Evolutionary conservation across 37 sponge, comb jelly and placozoan genomes (phyloP).

Genomic region (Agelas oroides): DNA sequence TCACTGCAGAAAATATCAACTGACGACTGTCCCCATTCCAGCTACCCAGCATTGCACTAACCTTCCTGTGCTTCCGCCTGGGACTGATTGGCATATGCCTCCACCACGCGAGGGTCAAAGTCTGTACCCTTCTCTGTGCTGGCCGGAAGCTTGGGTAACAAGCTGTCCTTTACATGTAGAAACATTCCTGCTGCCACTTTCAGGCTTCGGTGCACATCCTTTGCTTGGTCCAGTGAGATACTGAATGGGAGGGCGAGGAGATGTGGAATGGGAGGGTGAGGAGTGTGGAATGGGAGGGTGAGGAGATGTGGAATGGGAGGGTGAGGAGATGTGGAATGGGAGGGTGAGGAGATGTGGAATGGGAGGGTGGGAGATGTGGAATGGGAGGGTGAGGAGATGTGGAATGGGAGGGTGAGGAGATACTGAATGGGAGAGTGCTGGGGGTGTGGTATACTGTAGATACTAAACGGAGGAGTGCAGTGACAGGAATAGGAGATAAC

Average conservation of each 20-base stretch:
- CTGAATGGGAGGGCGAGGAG: constrained; percentile 17
- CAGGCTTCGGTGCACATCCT: constrained; percentile 91
- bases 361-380: no score
- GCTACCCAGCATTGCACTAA: not conserved
- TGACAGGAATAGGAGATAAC: not conserved
- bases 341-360: no score
- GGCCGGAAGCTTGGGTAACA: constrained; percentile 83
- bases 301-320: no score
- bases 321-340: no score
- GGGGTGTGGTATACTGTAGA: no score
- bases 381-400: no score
- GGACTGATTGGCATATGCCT: constrained; percentile 92
- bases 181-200: constrained; percentile 92
- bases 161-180: constrained; percentile 67
- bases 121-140: constrained; percentile 86
- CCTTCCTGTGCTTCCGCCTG: constrained; percentile 97
- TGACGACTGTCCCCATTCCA: not conserved
- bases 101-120: constrained; percentile 83
- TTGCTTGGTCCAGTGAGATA: constrained; percentile 86
- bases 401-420: no score
- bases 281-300: no score
- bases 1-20: constrained; percentile 35
- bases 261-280: no score
- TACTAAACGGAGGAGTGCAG: not conserved
- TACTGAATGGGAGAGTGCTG: no score